phyloP scores from a whole-genome alignment of 2,797 vertebrate genomes.

The Galago senegalensis region DNA sequence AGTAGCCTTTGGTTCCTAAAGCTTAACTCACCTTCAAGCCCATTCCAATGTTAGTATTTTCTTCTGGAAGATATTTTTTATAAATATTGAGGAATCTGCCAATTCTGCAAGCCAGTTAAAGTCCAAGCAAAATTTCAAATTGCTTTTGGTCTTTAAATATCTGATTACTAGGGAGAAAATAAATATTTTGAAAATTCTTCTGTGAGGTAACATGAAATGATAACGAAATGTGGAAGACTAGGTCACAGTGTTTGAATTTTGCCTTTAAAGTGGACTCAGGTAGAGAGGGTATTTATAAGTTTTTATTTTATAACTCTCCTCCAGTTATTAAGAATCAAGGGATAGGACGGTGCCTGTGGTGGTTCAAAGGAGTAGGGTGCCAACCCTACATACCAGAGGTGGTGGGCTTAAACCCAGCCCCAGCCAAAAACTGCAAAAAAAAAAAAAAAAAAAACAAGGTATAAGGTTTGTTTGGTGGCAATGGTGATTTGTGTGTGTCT shows the following conservation, averaged over 20 bases:
- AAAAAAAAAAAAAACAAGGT: too few species aligned
- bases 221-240: constrained; percentile 13
- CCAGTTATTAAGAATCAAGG: neutral
- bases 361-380: too few species aligned
- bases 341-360: neutral
- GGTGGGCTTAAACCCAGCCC: too few species aligned
- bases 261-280: neutral
- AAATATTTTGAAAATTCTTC: neutral
- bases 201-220: constrained; percentile 1
- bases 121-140: neutral
- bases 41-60: neutral
- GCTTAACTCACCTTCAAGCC: neutral
- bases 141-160: constrained; percentile 42
- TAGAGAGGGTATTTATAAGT: neutral
- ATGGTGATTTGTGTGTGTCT: neutral
- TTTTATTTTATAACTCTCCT: neutral
- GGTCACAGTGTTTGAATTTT: neutral
- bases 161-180: constrained; percentile 1
- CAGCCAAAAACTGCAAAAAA: too few species aligned
- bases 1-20: neutral
- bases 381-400: too few species aligned
- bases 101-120: neutral
- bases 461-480: neutral
- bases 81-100: neutral
- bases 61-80: neutral